Evolutionary conservation across 2,888 invertebrate genomes (phyloP), one percentile per base, ranked within the genome.

Genomic region (Hyppa rectilinea): DNA sequence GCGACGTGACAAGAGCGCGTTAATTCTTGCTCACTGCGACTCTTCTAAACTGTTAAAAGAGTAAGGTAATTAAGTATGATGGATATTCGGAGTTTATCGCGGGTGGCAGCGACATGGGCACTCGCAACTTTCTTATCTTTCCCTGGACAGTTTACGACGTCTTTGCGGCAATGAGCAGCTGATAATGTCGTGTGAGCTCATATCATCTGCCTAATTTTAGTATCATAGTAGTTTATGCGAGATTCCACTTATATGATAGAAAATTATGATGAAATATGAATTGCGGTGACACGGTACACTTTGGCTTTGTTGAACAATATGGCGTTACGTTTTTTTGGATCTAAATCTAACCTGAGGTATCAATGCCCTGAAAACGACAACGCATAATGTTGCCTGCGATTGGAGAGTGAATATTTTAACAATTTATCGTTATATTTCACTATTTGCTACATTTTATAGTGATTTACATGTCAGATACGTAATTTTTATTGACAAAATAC

Each of bases 31-130:
- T 90, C 89, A 87, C 88, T 86, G 85, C 89, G 80, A 76, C 72
- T 79, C 90, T 90, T 90, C 91, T 91, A 91, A 93, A 92, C 92
- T 92, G 92, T 92, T 92, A 93, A 92, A 93, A 93, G 92, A 92
- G 93, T 92, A 88, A 91, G 93, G 92, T 94, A 94, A 94, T 94
- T 94, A 94, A 93, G 91, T 92, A 93, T 94, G 94, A 94, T 94
- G 94, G 93, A 94, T 94, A 93, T 91, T 92, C 92, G 68, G 92
- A 93, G 93, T 93, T 94, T 94, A 94, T 94, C 93, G 91, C 92
- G 89, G 89, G 89, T 86, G 90, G 89, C 92, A 89, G 90, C 86
- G 89, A 89, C 90, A 90, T 87, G 85, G 89, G 86, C 89, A 88
- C 90, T 92, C 88, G 87, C 91, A 89, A 90, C 90, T 92, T 92